These are phyloP conservation scores for Sapayoa aenigma DNA, from an alignment of 2,113 vertebrate species.

Conservation along the genomic window DNA sequence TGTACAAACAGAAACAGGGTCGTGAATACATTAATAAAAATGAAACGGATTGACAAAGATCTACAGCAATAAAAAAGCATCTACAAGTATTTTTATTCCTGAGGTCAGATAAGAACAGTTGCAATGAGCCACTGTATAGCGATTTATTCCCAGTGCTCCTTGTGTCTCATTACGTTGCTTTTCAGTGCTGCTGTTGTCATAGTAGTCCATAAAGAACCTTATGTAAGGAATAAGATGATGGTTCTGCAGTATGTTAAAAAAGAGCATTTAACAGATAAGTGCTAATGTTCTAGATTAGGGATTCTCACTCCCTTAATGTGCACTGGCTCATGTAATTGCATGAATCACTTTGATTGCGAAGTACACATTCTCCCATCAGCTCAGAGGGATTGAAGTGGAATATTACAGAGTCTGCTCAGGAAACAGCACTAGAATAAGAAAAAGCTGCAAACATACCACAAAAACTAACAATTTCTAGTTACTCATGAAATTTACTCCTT, in stretches of 20 bases:
- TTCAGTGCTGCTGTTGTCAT: conserved; percentile 47
- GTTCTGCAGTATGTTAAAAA: not conserved
- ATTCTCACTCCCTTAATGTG: conserved; percentile 29
- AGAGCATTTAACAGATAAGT: conserved; percentile 28
- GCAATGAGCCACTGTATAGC: not conserved
- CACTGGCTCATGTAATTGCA: not conserved
- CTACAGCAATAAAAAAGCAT: not conserved
- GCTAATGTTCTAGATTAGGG: conserved; percentile 37
- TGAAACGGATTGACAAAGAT: not conserved
- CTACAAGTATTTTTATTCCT: not conserved
- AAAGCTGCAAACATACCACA: not conserved
- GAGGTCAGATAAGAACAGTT: not conserved
- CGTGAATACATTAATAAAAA: not conserved
- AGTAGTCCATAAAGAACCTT: conserved; percentile 49
- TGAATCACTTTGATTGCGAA: conserved; percentile 41
- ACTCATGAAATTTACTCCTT: not conserved
- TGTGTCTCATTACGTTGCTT: not conserved
- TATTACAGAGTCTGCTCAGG: conserved; percentile 16
- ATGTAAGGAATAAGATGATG: conserved; percentile 25
- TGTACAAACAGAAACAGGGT: not conserved
- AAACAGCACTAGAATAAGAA: not conserved
- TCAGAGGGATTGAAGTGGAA: not conserved
- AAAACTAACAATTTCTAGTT: not conserved
- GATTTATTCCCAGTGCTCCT: not conserved
- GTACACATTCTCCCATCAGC: not conserved